These are phyloP conservation scores for Tetragonisca angustula DNA, from an alignment of 2,888 invertebrate species.

Conservation along the genomic window DNA sequence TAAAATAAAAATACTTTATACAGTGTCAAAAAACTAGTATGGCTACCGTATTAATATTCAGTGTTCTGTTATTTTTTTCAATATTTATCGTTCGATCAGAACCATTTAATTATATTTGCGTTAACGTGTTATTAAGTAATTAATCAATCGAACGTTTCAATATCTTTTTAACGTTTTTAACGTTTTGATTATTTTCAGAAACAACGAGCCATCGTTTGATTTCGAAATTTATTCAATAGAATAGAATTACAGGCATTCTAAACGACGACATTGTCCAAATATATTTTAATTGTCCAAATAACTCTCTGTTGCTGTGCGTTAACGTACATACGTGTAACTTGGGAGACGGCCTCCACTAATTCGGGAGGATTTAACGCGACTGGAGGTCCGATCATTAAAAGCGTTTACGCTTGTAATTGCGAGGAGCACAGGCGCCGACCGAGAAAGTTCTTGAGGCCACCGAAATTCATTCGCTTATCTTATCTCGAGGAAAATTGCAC, in stretches of 20 bases:
- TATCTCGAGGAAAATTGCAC: constrained; percentile 55
- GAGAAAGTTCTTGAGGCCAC: constrained; percentile 44
- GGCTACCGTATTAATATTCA: not conserved
- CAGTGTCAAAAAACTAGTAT: too few species aligned
- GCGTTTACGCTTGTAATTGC: constrained; percentile 33
- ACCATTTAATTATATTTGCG: not conserved
- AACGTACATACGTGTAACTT: not conserved
- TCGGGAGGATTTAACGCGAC: not conserved
- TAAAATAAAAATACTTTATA: too few species aligned
- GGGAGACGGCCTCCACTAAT: not conserved
- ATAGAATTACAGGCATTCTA: too few species aligned
- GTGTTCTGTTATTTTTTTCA: not conserved
- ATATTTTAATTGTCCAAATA: not conserved
- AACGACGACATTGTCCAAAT: not conserved
- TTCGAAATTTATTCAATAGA: not conserved
- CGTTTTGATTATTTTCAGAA: not conserved
- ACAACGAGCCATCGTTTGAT: not conserved
- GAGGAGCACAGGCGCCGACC: not conserved
- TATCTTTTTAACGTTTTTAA: not conserved
- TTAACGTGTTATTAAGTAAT: not conserved
- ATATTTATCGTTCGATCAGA: not conserved
- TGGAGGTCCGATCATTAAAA: constrained; percentile 30
- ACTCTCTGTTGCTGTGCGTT: not conserved
- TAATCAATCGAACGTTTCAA: not conserved
- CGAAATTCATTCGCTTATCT: constrained; percentile 55